Base-by-base conservation (phyloP, 2,797 vertebrate genomes). In the Pseudochromis fuscus region DNA sequence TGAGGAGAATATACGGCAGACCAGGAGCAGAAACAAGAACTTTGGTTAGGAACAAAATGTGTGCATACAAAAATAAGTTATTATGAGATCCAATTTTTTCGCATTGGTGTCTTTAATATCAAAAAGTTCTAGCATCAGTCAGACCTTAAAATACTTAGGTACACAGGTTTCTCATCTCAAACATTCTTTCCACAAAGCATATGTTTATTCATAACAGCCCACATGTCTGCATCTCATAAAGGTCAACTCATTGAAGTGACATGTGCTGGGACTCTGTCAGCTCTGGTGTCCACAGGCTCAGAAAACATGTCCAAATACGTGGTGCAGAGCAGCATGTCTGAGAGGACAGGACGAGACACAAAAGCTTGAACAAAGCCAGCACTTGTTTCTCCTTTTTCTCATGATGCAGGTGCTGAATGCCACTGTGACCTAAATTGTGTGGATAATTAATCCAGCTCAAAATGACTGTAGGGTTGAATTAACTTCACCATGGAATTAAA, bases 161-260 rank as follows among this genome's bases (percentile, higher is more conserved):
- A 15, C 37, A n/a, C n/a, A n/a, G 23, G 23, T 59, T 5, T 44
- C 46, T 58, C 33, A 40, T 68, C 12, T 21, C 21, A 16, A 27
- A 28, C 1, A 31, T 48, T 77, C 66, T 50, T 21, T 5, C 15
- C 5, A 40, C 46, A 21, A 49, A 71, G 27, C 24, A 37, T 23
- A 57, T 38, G 33, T 58, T 67, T 61, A 49, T 27, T 65, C 27
- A 48, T 56, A 28, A 69, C 35, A 53, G 59, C 24, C 19, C 1
- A 18, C 3, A 57, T 31, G 9, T 64, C 56, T 45, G 58, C 33
- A 25, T 76, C 56, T 40, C 51, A 61, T 25, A 79, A 79, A 85
- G 80, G 69, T 83, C 64, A 79, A 44, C 10, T 64, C 5, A 77
- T 57, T n/a, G n/a, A 57, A 64, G 59, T 55, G 75, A 80, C 69